These are phyloP conservation scores for Alectoris magna DNA, from an alignment of 2,797 vertebrate species.

Conservation along the genomic window DNA sequence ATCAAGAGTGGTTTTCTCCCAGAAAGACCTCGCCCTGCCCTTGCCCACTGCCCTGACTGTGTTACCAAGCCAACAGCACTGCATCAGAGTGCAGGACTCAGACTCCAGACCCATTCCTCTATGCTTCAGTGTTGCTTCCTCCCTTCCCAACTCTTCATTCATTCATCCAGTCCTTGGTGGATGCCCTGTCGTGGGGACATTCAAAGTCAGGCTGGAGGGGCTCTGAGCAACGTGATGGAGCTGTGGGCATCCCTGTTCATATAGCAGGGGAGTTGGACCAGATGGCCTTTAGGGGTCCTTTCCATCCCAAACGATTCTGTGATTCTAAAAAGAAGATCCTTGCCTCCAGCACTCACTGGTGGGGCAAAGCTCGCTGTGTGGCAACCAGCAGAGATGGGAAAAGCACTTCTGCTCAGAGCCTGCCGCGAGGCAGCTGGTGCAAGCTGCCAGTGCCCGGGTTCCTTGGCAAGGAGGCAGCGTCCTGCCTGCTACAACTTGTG, in stretches of 20 bases:
- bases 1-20: background rate
- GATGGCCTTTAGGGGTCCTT: too few species aligned
- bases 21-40: background rate
- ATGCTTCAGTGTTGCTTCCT: background rate
- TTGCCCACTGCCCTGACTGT: background rate
- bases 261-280: too few species aligned
- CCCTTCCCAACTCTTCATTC: background rate
- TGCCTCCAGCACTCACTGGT: background rate
- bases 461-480: constrained; percentile 5
- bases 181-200: too few species aligned
- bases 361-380: background rate
- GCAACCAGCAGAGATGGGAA: background rate
- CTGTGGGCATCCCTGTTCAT: too few species aligned
- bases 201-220: too few species aligned
- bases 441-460: background rate
- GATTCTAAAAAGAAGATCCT: background rate
- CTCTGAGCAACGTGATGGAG: too few species aligned
- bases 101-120: background rate
- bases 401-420: background rate
- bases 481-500: constrained; percentile 44
- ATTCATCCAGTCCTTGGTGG: background rate
- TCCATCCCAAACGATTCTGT: too few species aligned
- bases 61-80: background rate
- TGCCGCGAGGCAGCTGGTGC: background rate
- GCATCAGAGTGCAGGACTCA: fast-evolving